phyloP scores from a whole-genome alignment of 1,140 invertebrate species.

The Camponotus floridanus region DNA sequence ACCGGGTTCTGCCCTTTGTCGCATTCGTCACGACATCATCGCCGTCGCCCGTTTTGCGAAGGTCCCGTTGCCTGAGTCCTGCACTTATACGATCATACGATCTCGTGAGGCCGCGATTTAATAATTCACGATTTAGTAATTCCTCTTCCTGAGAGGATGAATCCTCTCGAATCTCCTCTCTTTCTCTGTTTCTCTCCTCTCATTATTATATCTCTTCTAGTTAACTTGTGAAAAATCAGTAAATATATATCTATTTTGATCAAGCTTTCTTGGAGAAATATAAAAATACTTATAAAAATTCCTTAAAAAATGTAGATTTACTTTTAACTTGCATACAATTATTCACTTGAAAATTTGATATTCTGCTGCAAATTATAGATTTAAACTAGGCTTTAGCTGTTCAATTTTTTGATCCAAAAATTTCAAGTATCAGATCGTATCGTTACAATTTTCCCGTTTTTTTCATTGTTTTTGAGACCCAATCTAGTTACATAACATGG shows the following conservation, averaged over 20 bases:
- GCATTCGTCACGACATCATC: slow-evolving; percentile 56
- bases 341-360: not conserved
- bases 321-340: no score
- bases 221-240: slow-evolving; percentile 19
- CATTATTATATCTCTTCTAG: no score
- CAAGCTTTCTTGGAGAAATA: not conserved
- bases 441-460: not conserved
- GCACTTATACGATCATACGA: not conserved
- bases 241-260: not conserved
- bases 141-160: not conserved
- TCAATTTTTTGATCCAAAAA: not conserved
- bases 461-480: not conserved
- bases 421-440: not conserved
- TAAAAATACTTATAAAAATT: not conserved
- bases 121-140: not conserved
- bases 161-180: no score
- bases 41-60: not conserved
- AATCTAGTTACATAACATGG: not conserved
- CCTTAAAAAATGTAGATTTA: no score
- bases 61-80: slow-evolving; percentile 1
- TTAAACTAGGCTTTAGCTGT: no score
- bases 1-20: slow-evolving; percentile 24
- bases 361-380: not conserved
- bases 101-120: not conserved
- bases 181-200: not conserved